phyloP scores from a whole-genome alignment of 1,140 invertebrate genomes.

The Papilio aristodemus region DNA sequence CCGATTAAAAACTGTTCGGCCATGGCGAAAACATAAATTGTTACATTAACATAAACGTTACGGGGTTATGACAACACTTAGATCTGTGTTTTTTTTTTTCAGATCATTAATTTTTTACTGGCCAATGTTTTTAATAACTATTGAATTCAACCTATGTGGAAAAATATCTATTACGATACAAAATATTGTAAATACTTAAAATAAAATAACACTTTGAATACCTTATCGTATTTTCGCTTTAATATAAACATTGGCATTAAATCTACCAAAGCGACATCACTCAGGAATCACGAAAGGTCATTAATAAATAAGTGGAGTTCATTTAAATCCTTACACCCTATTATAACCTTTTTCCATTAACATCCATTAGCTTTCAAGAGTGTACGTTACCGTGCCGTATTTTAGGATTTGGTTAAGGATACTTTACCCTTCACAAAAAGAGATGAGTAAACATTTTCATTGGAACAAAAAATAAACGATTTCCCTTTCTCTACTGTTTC shows the following conservation, averaged over 20 bases:
- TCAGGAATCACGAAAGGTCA: neutral
- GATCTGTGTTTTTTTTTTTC: too few relatives aligned
- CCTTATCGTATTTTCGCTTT: neutral
- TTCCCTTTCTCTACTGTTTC: neutral
- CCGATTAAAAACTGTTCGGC: slow-evolving; percentile 23
- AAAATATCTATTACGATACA: too few relatives aligned
- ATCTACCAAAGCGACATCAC: neutral
- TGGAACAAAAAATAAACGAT: neutral
- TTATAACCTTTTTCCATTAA: slow-evolving; percentile 21
- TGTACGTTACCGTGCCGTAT: slow-evolving; percentile 13
- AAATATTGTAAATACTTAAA: too few relatives aligned
- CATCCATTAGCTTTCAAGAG: slow-evolving; percentile 21
- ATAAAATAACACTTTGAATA: neutral
- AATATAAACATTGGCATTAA: neutral
- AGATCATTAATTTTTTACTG: too few relatives aligned
- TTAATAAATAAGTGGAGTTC: slow-evolving; percentile 11
- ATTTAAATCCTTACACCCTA: slow-evolving; percentile 17
- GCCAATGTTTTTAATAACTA: too few relatives aligned
- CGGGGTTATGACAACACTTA: neutral
- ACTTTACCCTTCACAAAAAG: slow-evolving; percentile 20
- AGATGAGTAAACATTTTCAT: slow-evolving; percentile 18
- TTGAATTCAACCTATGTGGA: too few relatives aligned
- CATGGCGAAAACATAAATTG: neutral
- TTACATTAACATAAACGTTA: neutral
- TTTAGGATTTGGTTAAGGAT: slow-evolving; percentile 15